Percentiles rank a stretch among this genome's conserved stretches.
Conservation (phyloP, 2,113 vertebrate genomes). For the human region DNA sequence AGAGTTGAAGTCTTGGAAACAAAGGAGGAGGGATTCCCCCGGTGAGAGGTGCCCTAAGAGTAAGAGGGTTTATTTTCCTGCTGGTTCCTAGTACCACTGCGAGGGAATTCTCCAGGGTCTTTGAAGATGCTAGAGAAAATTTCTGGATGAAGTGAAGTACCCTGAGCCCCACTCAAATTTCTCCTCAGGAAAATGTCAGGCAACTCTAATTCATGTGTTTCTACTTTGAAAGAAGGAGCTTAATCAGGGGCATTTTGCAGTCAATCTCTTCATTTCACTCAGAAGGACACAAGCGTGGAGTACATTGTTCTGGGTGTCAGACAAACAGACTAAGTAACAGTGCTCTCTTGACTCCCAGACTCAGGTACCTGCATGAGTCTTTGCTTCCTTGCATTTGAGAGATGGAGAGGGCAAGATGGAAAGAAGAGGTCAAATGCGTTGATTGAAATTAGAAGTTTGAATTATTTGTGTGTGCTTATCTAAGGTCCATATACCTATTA, state of each 20-base stretch:
- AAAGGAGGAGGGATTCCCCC: not conserved
- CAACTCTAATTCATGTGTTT: not conserved
- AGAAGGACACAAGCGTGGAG: not conserved
- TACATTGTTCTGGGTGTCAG: not conserved
- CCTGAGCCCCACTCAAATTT: not conserved
- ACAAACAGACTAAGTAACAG: not conserved
- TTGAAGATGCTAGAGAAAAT: conserved; percentile 43
- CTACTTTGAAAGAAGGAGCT: not conserved
- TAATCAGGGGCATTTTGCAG: not conserved
- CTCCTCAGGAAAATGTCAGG: not conserved
- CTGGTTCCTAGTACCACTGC: not conserved
- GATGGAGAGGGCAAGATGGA: not conserved
- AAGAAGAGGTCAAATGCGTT: not conserved
- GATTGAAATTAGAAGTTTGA: not conserved
- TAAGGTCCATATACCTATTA: not conserved
- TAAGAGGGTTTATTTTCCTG: not conserved
- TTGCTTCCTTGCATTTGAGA: not conserved
- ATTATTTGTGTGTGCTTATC: not conserved
- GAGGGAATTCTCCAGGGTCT: not conserved
- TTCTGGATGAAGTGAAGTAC: conserved; percentile 58
- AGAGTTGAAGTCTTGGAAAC: not conserved
- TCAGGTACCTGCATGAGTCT: not conserved
- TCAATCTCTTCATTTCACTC: not conserved
- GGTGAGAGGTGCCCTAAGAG: fast-evolving
- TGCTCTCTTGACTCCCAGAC: not conserved